phyloP scores from a whole-genome alignment of 2,113 vertebrate genomes.

The Heterocephalus glaber region DNA sequence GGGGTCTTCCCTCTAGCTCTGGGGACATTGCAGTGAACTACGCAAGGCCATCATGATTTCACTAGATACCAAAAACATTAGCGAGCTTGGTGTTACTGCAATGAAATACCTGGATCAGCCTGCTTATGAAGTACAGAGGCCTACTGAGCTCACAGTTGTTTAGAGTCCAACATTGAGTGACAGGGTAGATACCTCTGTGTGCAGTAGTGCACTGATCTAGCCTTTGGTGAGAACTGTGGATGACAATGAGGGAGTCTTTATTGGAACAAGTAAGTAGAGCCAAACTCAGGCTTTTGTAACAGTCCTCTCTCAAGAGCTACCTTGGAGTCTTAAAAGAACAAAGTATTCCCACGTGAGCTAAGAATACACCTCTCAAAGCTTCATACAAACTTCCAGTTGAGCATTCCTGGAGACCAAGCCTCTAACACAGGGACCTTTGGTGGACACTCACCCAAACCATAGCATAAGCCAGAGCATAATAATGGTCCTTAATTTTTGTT shows the following conservation, averaged over 20 bases:
- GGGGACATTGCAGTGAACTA: not conserved
- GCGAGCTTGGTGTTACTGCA: not conserved
- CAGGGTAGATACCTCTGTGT: too few species aligned
- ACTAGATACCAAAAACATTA: not conserved
- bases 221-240: not conserved
- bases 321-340: not conserved
- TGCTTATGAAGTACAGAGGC: not conserved
- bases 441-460: not conserved
- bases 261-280: not conserved
- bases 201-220: not conserved
- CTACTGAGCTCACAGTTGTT: not conserved
- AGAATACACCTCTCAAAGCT: accelerated
- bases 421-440: not conserved
- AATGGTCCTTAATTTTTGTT: not conserved
- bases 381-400: not conserved
- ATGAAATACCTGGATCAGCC: not conserved
- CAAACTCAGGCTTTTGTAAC: not conserved
- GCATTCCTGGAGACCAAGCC: not conserved
- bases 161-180: not conserved
- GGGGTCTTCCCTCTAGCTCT: not conserved
- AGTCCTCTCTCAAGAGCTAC: not conserved
- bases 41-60: not conserved
- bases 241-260: too few species aligned
- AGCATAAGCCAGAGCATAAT: not conserved
- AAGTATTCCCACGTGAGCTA: not conserved